Base-by-base conservation (phyloP, 2,113 vertebrate genomes). In the Perca fluviatilis region DNA sequence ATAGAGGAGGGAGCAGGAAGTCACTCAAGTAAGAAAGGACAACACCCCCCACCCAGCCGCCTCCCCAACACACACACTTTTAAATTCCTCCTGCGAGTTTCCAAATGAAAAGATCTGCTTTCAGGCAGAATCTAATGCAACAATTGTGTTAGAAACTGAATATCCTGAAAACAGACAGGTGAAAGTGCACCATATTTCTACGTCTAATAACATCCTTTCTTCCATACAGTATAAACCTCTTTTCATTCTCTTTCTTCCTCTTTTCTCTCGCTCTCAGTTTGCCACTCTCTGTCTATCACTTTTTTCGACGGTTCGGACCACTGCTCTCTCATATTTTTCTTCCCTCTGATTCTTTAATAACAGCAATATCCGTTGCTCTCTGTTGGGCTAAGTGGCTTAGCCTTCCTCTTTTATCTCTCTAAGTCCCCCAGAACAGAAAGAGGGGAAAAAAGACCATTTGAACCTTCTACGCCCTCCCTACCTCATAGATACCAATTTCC, bases 351-450 rank as follows among this genome's bases (percentile, higher is more conserved):
- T 77, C 74, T 80, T 87, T 84, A 86, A 89, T 91, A 91, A 85
- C 53, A 7, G 71, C 65, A 77, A 88, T 80, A 86, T 91, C 86
- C 43, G 43, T 76, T 74, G 65, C 80, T 65, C 82, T 91, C 76
- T 71, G 70, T 72, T 84, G 77, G 69, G 50, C 64, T 88, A 89
- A 89, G 88, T 90, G 85, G 82, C 89, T 92, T 82, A 79, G 84
- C 74, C 27, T 65, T 66, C 70, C n/a, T 40, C 51, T 67, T 87
- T 86, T 84, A 87, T 89, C 80, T 85, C n/a, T 21, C 30, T 5
- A 12, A 77, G 76, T 71, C 73, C 73, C 7, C 25, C 51, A 69
- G 77, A 54, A 64, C 49, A 54, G 27, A 9, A 19, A 4, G 10
- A 4, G 2, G 4, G 27, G 4, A 21, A 33, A 57, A 62, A 68